Conservation (phyloP, 2,888 invertebrate species). For the Bibio marci region DNA sequence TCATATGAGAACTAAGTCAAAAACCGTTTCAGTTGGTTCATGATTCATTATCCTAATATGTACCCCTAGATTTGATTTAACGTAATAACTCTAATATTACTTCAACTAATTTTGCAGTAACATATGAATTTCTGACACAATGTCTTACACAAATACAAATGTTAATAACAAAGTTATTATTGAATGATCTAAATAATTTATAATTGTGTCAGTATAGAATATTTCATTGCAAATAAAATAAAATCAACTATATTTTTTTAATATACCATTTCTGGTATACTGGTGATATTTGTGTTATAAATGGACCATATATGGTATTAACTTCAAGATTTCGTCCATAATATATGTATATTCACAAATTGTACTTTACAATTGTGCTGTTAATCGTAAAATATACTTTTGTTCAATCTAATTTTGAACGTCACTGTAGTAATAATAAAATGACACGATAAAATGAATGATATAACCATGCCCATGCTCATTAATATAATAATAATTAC, state of each 20-base stretch:
- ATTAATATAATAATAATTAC: too few species aligned
- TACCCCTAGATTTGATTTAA: constrained; percentile 36
- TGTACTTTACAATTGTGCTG: constrained; percentile 72
- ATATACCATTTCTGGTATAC: constrained; percentile 90
- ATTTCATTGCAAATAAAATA: constrained; percentile 82
- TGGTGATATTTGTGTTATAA: constrained; percentile 35
- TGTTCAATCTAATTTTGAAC: too few species aligned
- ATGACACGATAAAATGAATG: too few species aligned
- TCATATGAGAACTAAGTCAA: constrained; percentile 89
- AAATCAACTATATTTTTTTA: constrained; percentile 96
- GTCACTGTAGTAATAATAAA: too few species aligned
- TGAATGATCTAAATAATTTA: constrained; percentile 60
- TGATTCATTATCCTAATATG: constrained; percentile 64
- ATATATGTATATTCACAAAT: constrained; percentile 60
- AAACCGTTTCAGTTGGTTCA: constrained; percentile 58
- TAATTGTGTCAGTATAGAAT: too few species aligned
- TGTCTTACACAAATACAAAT: constrained; percentile 78
- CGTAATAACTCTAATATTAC: constrained; percentile 67
- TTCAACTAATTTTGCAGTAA: constrained; percentile 91
- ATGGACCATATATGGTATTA: constrained; percentile 29
- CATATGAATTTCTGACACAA: constrained; percentile 88
- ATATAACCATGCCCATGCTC: too few species aligned
- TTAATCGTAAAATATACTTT: constrained; percentile 61
- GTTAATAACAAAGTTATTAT: constrained; percentile 78
- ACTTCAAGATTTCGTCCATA: constrained; percentile 40